These are phyloP conservation scores for Brachypodius melanocephalos DNA, from an alignment of 2,113 vertebrate genomes.

Conservation along the genomic window DNA sequence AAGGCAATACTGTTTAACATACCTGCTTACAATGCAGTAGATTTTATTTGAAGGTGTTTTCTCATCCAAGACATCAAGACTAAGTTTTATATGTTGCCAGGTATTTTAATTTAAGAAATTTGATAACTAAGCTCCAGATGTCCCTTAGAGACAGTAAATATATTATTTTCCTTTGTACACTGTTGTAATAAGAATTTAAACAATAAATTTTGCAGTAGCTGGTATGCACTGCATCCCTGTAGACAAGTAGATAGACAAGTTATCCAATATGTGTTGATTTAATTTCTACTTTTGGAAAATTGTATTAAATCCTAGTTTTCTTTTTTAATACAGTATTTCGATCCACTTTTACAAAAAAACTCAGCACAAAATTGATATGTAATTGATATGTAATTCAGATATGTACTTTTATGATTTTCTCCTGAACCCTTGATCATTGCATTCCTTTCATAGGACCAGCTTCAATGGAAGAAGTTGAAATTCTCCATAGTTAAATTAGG, in stretches of 20 bases:
- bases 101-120: not conserved
- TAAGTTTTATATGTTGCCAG: not conserved
- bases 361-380: not conserved
- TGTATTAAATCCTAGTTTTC: not conserved
- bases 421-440: not conserved
- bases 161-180: not conserved
- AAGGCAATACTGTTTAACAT: not conserved
- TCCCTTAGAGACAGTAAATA: not conserved
- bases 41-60: not conserved
- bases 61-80: not conserved
- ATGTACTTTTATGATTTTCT: not conserved
- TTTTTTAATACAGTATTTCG: not conserved
- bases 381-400: not conserved
- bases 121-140: not conserved
- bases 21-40: not conserved
- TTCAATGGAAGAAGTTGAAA: not conserved
- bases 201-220: not conserved
- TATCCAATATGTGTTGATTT: not conserved
- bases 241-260: not conserved
- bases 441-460: not conserved
- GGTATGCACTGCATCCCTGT: not conserved
- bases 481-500: not conserved
- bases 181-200: not conserved
- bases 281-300: not conserved
- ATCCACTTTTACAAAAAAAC: not conserved